Base-by-base conservation (phyloP, 2,888 invertebrate genomes). In the Dendrolimus houi region DNA sequence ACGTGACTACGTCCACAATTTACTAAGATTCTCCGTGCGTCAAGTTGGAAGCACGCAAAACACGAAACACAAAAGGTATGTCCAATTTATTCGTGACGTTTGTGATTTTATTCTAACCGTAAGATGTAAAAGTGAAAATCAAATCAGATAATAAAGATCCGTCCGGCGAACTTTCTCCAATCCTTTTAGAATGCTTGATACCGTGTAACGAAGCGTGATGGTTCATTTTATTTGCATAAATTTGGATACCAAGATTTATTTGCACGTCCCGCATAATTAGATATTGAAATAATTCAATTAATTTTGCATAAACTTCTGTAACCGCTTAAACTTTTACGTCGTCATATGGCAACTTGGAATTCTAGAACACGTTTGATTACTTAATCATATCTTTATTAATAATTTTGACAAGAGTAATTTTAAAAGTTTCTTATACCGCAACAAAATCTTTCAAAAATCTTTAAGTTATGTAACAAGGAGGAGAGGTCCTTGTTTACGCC, bases 201-300 rank as follows among this genome's bases (percentile, higher is more conserved):
- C 77, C 67, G 84, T 75, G 82, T 86, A 86, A 86, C 86, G 84
- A 85, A 85, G 83, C 85, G 77, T 79, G 74, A 78, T 79, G 80
- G 79, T 76, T 80, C 79, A 81, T 84, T 85, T 81, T 83, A 85
- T 85, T 86, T 85, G 83, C 85, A 86, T 86, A 84, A 85, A 82
- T 85, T 83, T 81, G 77, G 80, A 81, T 81, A 74, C 74, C 65
- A 69, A 74, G 76, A 81, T 85, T 84, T 79, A 79, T 81, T 74
- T 75, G 72, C 72, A 68, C 69, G 70, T 73, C 74, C 72, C 70
- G 76, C 75, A 74, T 77, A 79, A 81, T 56, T 59, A 56, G 42
- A 56, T 56, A 52, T 53, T 59, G 52, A 56, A 56, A 56, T 59
- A 47, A 56, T 54, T 55, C 52, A 52, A 56, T 56, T 58, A 56